These are phyloP conservation scores for Engraulis encrasicolus DNA, from an alignment of 2,113 vertebrate genomes.

Conservation along the genomic window DNA sequence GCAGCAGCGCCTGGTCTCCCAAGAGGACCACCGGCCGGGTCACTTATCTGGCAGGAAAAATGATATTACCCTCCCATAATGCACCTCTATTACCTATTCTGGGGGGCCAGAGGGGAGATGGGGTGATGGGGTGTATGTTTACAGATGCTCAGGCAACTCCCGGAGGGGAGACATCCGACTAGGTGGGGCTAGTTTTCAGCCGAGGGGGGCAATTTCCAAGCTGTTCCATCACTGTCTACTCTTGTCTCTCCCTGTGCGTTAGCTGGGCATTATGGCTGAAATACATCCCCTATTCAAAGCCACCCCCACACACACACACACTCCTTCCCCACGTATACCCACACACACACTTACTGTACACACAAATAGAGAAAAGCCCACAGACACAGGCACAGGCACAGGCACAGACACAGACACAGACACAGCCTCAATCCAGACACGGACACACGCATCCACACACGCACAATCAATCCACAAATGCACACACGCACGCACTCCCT, in stretches of 20 bases:
- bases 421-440: no score
- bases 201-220: conserved; percentile 12
- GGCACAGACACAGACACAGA: no score
- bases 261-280: neutral
- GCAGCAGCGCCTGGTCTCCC: conserved; percentile 33
- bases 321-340: no score
- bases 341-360: no score
- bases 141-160: conserved; percentile 35
- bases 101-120: conserved; percentile 55
- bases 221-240: conserved; percentile 9
- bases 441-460: no score
- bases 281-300: neutral
- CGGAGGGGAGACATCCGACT: neutral
- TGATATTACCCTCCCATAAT: conserved; percentile 42
- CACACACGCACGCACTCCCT: neutral
- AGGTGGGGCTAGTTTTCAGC: conserved; percentile 6
- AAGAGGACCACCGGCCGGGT: conserved; percentile 32
- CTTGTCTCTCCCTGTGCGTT: neutral
- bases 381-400: no score
- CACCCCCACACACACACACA: neutral
- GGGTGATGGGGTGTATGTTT: conserved; percentile 50
- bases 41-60: conserved; percentile 64
- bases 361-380: no score
- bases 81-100: conserved; percentile 64
- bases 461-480: no score